Evolutionary conservation across 2,888 invertebrate species (phyloP), one percentile per base, ranked within the genome.

Genomic region (Onchidella celtica): DNA sequence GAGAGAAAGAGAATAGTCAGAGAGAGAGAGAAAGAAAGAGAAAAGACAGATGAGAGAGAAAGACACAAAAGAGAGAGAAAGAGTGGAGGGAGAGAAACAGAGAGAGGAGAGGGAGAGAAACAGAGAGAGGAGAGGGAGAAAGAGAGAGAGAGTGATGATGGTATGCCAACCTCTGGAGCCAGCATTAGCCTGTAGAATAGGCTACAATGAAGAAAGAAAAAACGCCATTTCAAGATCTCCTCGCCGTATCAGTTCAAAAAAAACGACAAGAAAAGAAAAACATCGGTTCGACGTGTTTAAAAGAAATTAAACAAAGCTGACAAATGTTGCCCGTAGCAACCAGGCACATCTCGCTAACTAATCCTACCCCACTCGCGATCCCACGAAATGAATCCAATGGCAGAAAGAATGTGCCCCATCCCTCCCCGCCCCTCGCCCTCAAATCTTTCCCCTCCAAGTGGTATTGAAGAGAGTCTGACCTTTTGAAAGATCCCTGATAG

Each of bases 401-500:
- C 66, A 17, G 17, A 66, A 66, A 66, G 24, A 66, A 17, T 17
- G 21, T 47, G 47, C n/a, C 34, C 66, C 66, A 34, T 21, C 34
- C 21, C 3, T 3, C 66, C 4, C 34, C 66, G 3, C 34, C 17
- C 2, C 47, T 0, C 17, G 14, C 38, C 14, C n/a, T 14, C 17
- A 6, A 11, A 11, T 11, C 9, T n/a, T 11, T 40, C n/a, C 47
- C 14, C n/a, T n/a, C 29, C 27, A 47, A 47, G 70, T 47, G 70
- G 27, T 70, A 47, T 47, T 47, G 47, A 70, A 47, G 27, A 29
- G 40, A 47, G 29, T 47, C 40, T 47, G 70, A 70, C 70, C 70
- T 70, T 66, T 66, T 66, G 66, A 66, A 66, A 34, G 32, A 66
- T 66, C 32, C n/a, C 66, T 66, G 66, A 34, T 66, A 21, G 34